These are phyloP conservation scores for Andrena flavipes DNA, from an alignment of 2,888 invertebrate species.

Conservation along the genomic window DNA sequence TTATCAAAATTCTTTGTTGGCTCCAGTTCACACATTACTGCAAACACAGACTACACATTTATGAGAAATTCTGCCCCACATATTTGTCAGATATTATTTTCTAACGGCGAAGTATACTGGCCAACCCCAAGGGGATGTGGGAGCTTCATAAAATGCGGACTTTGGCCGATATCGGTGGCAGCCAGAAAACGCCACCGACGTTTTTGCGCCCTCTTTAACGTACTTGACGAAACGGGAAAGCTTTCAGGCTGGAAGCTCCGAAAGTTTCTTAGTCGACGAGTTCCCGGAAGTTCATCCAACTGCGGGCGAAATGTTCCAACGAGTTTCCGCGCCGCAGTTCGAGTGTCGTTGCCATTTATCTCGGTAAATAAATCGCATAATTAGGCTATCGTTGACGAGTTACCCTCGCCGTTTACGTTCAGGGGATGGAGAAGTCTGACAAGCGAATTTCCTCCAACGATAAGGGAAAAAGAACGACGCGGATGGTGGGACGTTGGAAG, in stretches of 20 bases:
- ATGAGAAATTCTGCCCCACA: no score
- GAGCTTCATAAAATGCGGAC: constrained; percentile 35
- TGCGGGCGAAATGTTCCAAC: constrained; percentile 6
- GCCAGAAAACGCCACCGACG: constrained; percentile 7
- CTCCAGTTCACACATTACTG: no score
- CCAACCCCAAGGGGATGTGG: neutral
- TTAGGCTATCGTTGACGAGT: neutral
- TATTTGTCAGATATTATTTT: constrained; percentile 3
- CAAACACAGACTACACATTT: neutral
- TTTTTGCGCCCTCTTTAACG: constrained; percentile 36
- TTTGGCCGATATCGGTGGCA: constrained; percentile 28
- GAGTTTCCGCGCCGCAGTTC: neutral
- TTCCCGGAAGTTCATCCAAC: constrained; percentile 20
- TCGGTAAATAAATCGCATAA: constrained; percentile 39
- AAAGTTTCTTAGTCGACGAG: constrained; percentile 26
- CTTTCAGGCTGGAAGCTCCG: constrained; percentile 25
- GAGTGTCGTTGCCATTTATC: constrained; percentile 26
- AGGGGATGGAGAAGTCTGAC: accelerated
- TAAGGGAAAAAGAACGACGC: constrained; percentile 10
- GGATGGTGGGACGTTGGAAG: constrained; percentile 15
- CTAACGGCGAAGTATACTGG: neutral
- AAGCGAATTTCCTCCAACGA: neutral
- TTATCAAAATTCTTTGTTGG: neutral
- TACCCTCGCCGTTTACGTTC: neutral
- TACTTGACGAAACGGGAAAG: constrained; percentile 33